phyloP scores from a whole-genome alignment of 37 sponge, comb jelly and placozoan species.

The Mnemiopsis leidyi region DNA sequence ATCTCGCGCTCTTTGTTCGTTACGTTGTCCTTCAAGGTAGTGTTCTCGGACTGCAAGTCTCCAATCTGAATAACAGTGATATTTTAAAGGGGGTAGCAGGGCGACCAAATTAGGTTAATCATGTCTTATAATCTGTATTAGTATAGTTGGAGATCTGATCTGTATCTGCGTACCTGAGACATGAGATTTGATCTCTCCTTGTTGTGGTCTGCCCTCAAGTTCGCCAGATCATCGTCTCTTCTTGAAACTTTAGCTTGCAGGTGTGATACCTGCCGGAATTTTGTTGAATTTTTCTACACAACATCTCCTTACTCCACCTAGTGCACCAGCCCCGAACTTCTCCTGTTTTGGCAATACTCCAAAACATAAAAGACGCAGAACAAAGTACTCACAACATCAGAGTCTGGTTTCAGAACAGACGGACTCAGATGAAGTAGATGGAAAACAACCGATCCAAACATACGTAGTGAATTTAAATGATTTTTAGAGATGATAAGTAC shows the following conservation, averaged over 20 bases:
- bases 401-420: slow-evolving; percentile 61
- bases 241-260: slow-evolving; percentile 12
- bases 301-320: slow-evolving; percentile 5
- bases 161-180: not conserved
- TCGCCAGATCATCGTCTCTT: slow-evolving; percentile 57
- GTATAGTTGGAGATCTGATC: no score
- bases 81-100: no score
- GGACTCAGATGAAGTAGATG: not conserved
- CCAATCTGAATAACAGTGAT: not conserved
- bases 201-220: not conserved
- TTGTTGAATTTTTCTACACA: no score
- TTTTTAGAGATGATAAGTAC: not conserved
- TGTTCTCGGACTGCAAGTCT: not conserved
- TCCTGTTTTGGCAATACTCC: not conserved
- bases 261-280: not conserved
- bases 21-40: slow-evolving; percentile 14
- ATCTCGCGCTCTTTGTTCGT: slow-evolving; percentile 38
- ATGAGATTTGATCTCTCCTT: not conserved
- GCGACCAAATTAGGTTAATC: no score
- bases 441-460: slow-evolving; percentile 16
- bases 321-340: not conserved
- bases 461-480: not conserved
- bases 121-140: no score
- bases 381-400: slow-evolving; percentile 37
- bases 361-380: not conserved